These are phyloP conservation scores for Pantherophis guttatus DNA, from an alignment of 2,113 vertebrate genomes.

Conservation along the genomic window DNA sequence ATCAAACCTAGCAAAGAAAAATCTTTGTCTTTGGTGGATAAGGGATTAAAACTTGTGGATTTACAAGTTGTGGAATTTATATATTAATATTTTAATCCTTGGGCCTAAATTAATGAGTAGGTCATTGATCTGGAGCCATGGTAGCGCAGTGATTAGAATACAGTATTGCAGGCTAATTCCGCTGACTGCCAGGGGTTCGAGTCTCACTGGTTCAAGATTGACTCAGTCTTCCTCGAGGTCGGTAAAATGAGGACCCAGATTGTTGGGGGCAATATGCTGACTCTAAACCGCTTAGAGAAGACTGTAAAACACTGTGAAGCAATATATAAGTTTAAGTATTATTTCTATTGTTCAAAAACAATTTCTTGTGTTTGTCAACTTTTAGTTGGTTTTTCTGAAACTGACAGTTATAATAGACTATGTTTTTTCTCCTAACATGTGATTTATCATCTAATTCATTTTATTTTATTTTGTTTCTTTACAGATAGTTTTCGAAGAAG, in stretches of 20 bases:
- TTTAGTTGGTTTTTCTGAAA: background rate
- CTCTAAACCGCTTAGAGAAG: too few species aligned
- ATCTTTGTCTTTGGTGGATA: background rate
- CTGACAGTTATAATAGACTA: background rate
- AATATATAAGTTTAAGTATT: too few species aligned
- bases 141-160: too few species aligned
- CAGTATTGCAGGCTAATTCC: too few species aligned
- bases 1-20: background rate
- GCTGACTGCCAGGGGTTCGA: too few species aligned
- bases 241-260: too few species aligned
- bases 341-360: background rate
- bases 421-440: background rate
- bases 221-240: too few species aligned
- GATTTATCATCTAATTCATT: background rate
- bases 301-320: too few species aligned
- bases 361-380: too few species aligned
- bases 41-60: background rate
- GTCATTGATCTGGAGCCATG: too few species aligned
- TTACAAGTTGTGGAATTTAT: background rate
- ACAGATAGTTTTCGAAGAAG: constrained; percentile 87
- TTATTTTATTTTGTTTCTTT: constrained; percentile 52
- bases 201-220: too few species aligned
- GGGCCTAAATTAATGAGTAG: background rate
- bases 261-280: too few species aligned
- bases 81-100: background rate